These are phyloP conservation scores for Clostera curtula DNA, from an alignment of 2,888 invertebrate species.

Conservation along the genomic window DNA sequence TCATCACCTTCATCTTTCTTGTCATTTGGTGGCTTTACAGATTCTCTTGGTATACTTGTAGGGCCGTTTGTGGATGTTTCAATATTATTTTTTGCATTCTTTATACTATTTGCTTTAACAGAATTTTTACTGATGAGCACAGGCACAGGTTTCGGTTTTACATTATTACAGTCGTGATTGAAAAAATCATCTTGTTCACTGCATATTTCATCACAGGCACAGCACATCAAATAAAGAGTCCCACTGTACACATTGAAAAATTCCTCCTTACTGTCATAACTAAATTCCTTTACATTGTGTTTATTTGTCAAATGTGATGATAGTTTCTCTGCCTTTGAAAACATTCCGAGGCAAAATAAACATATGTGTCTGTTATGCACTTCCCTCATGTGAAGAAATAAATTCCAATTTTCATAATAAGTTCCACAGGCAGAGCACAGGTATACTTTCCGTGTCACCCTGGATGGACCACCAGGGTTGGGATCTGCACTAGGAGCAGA, in stretches of 20 bases:
- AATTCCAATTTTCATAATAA: slow-evolving; percentile 90
- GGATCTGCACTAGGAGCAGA: slow-evolving; percentile 46
- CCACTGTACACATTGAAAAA: slow-evolving; percentile 79
- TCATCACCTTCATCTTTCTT: slow-evolving; percentile 45
- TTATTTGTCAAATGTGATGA: slow-evolving; percentile 85
- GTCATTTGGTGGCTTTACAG: slow-evolving; percentile 34
- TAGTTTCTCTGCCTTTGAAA: slow-evolving; percentile 85
- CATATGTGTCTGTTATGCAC: slow-evolving; percentile 88
- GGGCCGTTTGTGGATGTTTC: slow-evolving; percentile 48
- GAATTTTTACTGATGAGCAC: slow-evolving; percentile 63
- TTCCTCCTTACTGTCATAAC: slow-evolving; percentile 79
- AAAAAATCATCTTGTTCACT: slow-evolving; percentile 84
- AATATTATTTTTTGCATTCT: slow-evolving; percentile 38
- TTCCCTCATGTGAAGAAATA: slow-evolving; percentile 89
- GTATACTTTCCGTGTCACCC: slow-evolving; percentile 85
- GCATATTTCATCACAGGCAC: slow-evolving; percentile 86
- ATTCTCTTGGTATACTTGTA: slow-evolving; percentile 33
- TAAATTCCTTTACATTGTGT: slow-evolving; percentile 84
- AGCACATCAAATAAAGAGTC: slow-evolving; percentile 85
- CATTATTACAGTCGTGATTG: slow-evolving; percentile 80
- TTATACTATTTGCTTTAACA: slow-evolving; percentile 47
- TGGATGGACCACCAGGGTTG: slow-evolving; percentile 60
- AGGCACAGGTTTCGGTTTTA: slow-evolving; percentile 67
- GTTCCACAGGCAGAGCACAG: slow-evolving; percentile 88
- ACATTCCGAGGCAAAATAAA: slow-evolving; percentile 88